Evolutionary conservation across 2,113 vertebrate genomes (phyloP), one percentile per base, ranked within the genome.

Genomic region (Gulo gulo): DNA sequence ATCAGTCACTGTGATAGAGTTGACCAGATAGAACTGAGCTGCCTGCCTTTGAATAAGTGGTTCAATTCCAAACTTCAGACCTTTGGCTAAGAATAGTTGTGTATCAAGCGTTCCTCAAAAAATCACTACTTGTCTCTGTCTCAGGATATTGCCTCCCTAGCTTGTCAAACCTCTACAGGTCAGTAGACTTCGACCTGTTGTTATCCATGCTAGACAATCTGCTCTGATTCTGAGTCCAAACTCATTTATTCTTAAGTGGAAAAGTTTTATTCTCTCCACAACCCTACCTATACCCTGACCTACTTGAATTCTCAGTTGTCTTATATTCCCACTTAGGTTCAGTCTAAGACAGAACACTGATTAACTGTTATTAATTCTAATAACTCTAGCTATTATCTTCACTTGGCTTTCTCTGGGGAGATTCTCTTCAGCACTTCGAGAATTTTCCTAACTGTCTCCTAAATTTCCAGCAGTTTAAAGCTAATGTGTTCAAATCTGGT

Each of bases 371-470:
- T 94, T 94, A 86, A 61, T 82, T 88, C 65, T 73, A 95, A 59
- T 86, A 89, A 69, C 21, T 63, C n/a, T 57, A 90, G 52, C 59
- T 74, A 36, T 61, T 73, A 84, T 80, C 88, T 84, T 81, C 16
- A 50, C 36, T 97, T 89, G 79, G 61, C 76, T 73, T 93, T 88
- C 86, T 96, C 82, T 16, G 34, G 57, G 50, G 80, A 87, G 59
- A 96, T 12, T 92, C 3, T 91, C 52, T n/a, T 79, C 6, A 71
- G 16, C 29, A 26, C 39, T 74, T 74, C 63, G 31, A 93, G 31
- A 91, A 93, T 95, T 76, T 88, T 89, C 36, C 76, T 63, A 87
- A 42, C 50, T 97, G 65, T 34, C 47, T 90, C 63, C 36, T 97
- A 39, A 87, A 88, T 91, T 61, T 69, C 63, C 95, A 36, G 34